Percentiles rank a stretch among this genome's conserved stretches.
Evolutionary conservation across 2,113 vertebrate genomes (phyloP).

Genomic region (Scalopus aquaticus): DNA sequence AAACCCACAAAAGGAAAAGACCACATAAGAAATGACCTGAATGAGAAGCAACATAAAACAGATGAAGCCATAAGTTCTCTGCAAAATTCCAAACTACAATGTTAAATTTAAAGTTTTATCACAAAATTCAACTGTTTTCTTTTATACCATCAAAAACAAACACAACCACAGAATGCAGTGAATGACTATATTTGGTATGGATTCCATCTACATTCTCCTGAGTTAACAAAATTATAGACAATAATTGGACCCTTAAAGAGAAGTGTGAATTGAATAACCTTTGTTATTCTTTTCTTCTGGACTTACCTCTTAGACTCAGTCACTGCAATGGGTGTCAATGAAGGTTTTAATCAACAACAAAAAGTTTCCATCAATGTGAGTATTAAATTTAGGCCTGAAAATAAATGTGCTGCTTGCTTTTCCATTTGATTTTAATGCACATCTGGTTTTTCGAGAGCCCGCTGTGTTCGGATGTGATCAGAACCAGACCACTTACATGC

Average conservation of each 20-base stretch:
- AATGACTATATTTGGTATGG: neutral
- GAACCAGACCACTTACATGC: neutral
- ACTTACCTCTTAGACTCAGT: neutral
- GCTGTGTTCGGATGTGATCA: too few relatives aligned
- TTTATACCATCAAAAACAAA: neutral
- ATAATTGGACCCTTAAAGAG: too few relatives aligned
- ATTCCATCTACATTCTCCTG: neutral
- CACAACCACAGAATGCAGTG: neutral
- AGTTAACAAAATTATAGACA: neutral
- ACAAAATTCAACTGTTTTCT: neutral
- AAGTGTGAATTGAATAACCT: too few relatives aligned
- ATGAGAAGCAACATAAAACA: neutral
- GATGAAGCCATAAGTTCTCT: neutral
- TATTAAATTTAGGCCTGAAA: neutral
- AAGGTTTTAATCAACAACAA: neutral
- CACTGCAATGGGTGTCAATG: neutral
- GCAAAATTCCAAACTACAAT: neutral
- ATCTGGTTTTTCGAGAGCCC: neutral
- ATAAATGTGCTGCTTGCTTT: neutral
- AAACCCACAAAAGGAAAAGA: neutral
- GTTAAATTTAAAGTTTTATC: neutral
- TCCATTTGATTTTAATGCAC: neutral
- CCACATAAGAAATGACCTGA: neutral
- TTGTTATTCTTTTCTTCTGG: neutral
- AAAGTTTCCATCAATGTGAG: neutral